Percentiles rank a stretch among this genome's conserved stretches.
phyloP scores from a whole-genome alignment of 2,113 vertebrate species.

The Callopanchax toddi region DNA sequence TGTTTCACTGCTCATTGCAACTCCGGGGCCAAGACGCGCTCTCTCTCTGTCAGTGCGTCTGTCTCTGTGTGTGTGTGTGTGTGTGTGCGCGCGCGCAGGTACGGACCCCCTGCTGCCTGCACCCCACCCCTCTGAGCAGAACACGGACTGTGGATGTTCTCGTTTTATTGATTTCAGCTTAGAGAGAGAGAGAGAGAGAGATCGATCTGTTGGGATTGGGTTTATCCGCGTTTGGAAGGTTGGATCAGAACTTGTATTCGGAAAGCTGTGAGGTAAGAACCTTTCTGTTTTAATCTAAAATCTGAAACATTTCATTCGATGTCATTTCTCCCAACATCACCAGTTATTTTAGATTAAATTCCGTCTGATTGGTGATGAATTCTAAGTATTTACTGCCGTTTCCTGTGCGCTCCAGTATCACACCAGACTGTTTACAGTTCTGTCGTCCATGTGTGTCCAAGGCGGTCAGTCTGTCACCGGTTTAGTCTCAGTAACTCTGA shows the following conservation, averaged over 20 bases:
- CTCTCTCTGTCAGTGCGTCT: too few species aligned
- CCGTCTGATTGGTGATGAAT: background rate
- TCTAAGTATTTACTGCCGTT: slow-evolving; percentile 27
- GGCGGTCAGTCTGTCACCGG: slow-evolving; percentile 62
- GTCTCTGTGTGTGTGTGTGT: too few species aligned
- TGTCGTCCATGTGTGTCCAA: slow-evolving; percentile 69
- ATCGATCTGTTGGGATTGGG: slow-evolving; percentile 66
- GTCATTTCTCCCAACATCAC: too few species aligned
- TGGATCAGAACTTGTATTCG: slow-evolving; percentile 59
- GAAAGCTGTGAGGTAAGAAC: slow-evolving; percentile 60
- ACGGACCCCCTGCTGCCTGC: slow-evolving; percentile 13
- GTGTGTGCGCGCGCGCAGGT: slow-evolving; percentile 57
- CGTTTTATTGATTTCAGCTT: slow-evolving; percentile 49
- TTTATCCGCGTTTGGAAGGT: slow-evolving; percentile 9
- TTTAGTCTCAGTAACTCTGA: slow-evolving; percentile 29
- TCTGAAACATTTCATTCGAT: too few species aligned
- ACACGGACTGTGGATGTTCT: slow-evolving; percentile 61
- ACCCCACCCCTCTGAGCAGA: slow-evolving; percentile 25
- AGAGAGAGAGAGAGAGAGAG: slow-evolving; percentile 41
- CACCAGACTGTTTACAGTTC: slow-evolving; percentile 73
- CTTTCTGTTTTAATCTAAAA: too few species aligned
- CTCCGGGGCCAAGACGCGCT: slow-evolving; percentile 36
- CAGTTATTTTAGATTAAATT: background rate
- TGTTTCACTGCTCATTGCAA: background rate
- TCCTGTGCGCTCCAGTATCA: slow-evolving; percentile 48